These are phyloP conservation scores for Cryptomyrus ogoouensis DNA, from an alignment of 2,113 vertebrate species.

Conservation along the genomic window DNA sequence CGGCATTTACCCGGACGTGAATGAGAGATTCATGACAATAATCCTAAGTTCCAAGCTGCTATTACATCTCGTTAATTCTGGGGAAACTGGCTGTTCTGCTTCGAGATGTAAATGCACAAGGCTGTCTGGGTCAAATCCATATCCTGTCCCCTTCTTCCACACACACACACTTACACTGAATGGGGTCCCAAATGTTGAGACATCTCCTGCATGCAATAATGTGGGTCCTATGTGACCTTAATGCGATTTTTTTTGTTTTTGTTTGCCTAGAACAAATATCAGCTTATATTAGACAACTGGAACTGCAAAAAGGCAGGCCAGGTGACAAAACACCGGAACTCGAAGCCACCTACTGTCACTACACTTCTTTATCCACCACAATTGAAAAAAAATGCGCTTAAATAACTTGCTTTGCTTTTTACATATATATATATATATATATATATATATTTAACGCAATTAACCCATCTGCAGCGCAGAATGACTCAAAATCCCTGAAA, in stretches of 20 bases:
- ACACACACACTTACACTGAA: background rate
- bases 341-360: background rate
- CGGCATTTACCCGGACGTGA: background rate
- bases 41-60: background rate
- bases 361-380: background rate
- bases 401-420: background rate
- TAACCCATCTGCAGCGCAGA: no score
- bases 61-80: background rate
- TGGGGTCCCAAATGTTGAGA: background rate
- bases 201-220: background rate
- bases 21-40: background rate
- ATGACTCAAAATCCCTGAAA: no score
- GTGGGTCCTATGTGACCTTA: background rate
- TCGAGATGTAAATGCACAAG: background rate
- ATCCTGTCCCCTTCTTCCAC: constrained; percentile 16
- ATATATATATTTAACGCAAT: no score
- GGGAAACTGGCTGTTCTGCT: background rate
- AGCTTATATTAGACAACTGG: background rate
- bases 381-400: background rate
- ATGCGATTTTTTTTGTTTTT: no score
- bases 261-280: background rate
- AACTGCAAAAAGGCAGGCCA: background rate
- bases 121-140: constrained; percentile 19
- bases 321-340: background rate
- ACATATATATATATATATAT: background rate